These are phyloP conservation scores for Leptinotarsa tumamoca DNA, from an alignment of 2,888 invertebrate genomes.

Conservation along the genomic window DNA sequence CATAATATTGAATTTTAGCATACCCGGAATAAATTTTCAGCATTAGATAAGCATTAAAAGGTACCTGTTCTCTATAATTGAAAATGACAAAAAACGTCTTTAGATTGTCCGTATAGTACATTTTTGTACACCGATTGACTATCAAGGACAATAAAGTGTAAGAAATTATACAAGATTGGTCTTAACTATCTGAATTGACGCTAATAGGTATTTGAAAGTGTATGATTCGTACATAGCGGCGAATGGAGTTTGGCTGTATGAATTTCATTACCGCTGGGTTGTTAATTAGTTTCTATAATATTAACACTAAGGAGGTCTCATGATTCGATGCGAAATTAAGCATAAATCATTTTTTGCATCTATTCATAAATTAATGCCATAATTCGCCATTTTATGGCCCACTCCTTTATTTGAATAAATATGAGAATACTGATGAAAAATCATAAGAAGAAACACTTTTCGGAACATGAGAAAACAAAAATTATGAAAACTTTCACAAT, in stretches of 20 bases:
- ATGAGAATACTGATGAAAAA: too few species aligned
- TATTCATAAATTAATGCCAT: not conserved
- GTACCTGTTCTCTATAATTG: not conserved
- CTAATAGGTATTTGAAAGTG: slow-evolving; percentile 3
- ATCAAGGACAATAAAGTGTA: not conserved
- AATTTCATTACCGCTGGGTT: not conserved
- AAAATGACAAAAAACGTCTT: not conserved
- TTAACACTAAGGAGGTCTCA: not conserved
- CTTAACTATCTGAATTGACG: slow-evolving; percentile 13
- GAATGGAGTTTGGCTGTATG: slow-evolving; percentile 5
- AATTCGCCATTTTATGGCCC: too few species aligned
- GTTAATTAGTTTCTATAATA: slow-evolving; percentile 3
- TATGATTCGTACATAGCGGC: not conserved
- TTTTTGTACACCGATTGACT: not conserved
- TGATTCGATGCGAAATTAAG: not conserved
- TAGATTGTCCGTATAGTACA: not conserved
- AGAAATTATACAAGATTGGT: slow-evolving; percentile 5
- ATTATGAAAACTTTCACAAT: too few species aligned
- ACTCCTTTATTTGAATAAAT: too few species aligned
- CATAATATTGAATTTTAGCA: not conserved
- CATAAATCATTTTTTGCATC: not conserved
- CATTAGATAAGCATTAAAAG: not conserved
- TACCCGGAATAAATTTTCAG: not conserved
- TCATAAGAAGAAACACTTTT: too few species aligned
- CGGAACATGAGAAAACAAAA: too few species aligned